phyloP scores from a whole-genome alignment of 2,113 vertebrate genomes.

The Brienomyrus longianalis region DNA sequence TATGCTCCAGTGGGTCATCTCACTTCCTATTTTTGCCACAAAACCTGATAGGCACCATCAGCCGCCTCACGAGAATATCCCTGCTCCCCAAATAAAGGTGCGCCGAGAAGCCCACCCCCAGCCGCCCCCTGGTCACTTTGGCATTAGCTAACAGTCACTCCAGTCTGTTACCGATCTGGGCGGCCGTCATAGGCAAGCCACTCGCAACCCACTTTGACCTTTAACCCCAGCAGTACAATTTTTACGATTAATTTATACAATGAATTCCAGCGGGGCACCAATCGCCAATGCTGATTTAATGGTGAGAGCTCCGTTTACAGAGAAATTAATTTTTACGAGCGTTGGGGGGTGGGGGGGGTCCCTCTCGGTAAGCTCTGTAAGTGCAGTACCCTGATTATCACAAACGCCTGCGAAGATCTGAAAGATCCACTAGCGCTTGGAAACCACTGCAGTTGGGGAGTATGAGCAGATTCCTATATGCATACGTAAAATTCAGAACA shows the following conservation, averaged over 20 bases:
- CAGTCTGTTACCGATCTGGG: not conserved
- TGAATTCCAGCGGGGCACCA: not conserved
- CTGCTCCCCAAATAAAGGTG: not conserved
- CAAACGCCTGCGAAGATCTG: not conserved
- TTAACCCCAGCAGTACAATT: not conserved
- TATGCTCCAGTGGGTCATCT: not conserved
- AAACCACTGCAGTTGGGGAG: not conserved
- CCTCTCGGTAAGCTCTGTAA: not conserved
- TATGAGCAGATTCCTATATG: not conserved
- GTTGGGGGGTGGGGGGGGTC: not conserved
- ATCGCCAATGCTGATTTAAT: not conserved
- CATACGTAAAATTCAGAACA: not conserved
- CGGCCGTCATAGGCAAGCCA: not conserved
- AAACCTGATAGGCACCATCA: constrained; percentile 4
- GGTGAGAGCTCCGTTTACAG: not conserved
- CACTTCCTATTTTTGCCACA: not conserved
- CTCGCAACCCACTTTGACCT: not conserved
- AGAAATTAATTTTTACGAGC: not conserved
- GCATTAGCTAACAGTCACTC: not conserved
- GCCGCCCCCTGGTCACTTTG: not conserved
- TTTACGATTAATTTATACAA: not conserved
- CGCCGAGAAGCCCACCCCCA: not conserved
- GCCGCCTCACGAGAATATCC: not conserved
- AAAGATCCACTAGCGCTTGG: not conserved
- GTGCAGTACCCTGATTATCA: too few relatives aligned